Percentiles rank a stretch among this genome's conserved stretches.
Conservation (phyloP, 2,888 invertebrate genomes). For the Odiellus spinosus region DNA sequence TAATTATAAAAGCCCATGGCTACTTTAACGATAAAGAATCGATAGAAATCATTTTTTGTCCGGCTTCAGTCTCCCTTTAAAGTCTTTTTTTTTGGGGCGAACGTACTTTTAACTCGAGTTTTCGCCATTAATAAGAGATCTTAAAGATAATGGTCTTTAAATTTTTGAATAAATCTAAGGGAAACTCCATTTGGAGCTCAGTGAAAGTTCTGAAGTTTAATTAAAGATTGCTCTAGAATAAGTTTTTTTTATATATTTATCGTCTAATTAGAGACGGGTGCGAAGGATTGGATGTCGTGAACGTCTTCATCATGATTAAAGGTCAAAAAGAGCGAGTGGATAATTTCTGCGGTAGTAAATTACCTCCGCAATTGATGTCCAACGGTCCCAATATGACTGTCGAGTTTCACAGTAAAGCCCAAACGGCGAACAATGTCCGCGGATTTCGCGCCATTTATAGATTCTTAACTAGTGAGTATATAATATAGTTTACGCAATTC, state of each 20-base stretch:
- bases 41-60: no score
- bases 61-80: no score
- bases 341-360: constrained; percentile 62
- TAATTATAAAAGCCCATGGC: no score
- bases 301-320: constrained; percentile 63
- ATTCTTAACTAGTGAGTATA: constrained; percentile 67
- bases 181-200: constrained; percentile 3
- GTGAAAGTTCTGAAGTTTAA: no score
- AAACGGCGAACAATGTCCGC: constrained; percentile 28
- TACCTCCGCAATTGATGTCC: constrained; percentile 82
- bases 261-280: constrained; percentile 41
- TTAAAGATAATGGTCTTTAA: no score
- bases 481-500: neutral
- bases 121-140: no score
- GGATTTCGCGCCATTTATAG: constrained; percentile 76
- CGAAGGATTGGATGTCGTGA: constrained; percentile 54
- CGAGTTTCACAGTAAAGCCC: constrained; percentile 53
- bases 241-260: no score
- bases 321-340: constrained; percentile 71
- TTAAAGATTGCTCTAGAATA: no score
- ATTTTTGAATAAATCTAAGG: neutral
- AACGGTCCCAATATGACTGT: constrained; percentile 68
- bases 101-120: no score
- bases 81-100: no score
- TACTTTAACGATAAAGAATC: no score